Conservation (phyloP, 2,113 vertebrate genomes). For the Connochaetes taurinus region DNA sequence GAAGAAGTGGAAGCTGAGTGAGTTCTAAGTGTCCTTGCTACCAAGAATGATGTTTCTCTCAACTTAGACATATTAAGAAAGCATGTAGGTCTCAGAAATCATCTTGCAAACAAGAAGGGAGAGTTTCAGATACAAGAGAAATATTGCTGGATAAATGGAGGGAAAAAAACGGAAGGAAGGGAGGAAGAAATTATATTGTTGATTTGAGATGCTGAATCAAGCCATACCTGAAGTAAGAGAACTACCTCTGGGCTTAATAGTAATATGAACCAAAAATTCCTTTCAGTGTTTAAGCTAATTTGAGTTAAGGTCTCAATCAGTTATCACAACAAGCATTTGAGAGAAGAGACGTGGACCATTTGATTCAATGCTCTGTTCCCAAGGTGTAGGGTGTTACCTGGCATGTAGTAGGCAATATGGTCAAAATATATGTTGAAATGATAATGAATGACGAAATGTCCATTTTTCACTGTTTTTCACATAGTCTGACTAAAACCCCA, state of each 20-base stretch:
- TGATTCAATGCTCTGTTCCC: not conserved
- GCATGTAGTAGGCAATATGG: not conserved
- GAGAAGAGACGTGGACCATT: not conserved
- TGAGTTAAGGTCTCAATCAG: not conserved
- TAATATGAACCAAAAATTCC: not conserved
- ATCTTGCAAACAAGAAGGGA: not conserved
- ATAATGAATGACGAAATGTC: not conserved
- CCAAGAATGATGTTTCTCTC: not conserved
- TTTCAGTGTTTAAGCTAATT: not conserved
- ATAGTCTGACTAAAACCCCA: not conserved
- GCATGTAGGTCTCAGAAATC: not conserved
- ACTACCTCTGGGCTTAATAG: not conserved
- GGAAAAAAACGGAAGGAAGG: not conserved
- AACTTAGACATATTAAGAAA: not conserved
- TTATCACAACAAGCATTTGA: not conserved
- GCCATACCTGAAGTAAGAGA: not conserved
- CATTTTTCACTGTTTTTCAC: not conserved
- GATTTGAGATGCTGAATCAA: not conserved
- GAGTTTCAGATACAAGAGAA: not conserved
- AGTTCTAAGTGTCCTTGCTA: not conserved
- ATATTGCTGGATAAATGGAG: not conserved
- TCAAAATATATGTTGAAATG: not conserved
- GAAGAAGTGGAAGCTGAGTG: not conserved
- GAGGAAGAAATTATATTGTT: not conserved
- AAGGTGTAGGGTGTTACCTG: not conserved